Base-by-base conservation (phyloP, 2,888 invertebrate genomes). In the Caenorhabditis angaria region DNA sequence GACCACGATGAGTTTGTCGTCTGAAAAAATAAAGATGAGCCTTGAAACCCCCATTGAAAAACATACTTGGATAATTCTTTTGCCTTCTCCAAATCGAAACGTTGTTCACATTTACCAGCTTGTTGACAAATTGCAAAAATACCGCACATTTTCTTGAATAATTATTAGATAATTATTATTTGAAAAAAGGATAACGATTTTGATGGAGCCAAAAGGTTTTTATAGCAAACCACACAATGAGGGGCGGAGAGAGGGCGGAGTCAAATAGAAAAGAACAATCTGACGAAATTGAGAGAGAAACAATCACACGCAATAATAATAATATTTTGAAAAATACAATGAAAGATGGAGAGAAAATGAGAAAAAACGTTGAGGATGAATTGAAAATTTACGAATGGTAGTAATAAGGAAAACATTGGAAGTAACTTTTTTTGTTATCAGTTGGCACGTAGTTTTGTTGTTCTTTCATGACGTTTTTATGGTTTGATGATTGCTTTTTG, bases 81-180 rank as follows among this genome's bases (percentile, higher is more conserved):
- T n/a, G 84, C 83, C 58, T 81, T 70, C 60, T 83, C 64, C n/a
- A 83, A 47, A 54, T 74, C 70, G 61, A 67, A 83, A 51, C 74
- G 70, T 28, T 64, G 25, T 51, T 57, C 57, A 32, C 69, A 65
- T 55, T 72, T 62, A 50, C 72, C 73, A 8, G 73, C 47, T 47
- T 76, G 76, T 61, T 84, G 83, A 65, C 82, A 86, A 53, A 86
- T 77, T 47, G 84, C 85, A 76, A 85, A 84, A 58, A 86, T 83
- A 65, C 86, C 86, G 74, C 86, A 86, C 86, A 86, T 86, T 61
- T 50, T 51, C 27, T n/a, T 4, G 29, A 51, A 48, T 14, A 18
- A 48, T 18, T 5, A 5, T 51, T 61, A 32, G 61, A 51, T 8
- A 20, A 35, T 24, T 41, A 29, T 51, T 56, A 59, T 61, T 61